These are phyloP conservation scores for Agrotis puta DNA, from an alignment of 2,888 invertebrate species.

Conservation along the genomic window DNA sequence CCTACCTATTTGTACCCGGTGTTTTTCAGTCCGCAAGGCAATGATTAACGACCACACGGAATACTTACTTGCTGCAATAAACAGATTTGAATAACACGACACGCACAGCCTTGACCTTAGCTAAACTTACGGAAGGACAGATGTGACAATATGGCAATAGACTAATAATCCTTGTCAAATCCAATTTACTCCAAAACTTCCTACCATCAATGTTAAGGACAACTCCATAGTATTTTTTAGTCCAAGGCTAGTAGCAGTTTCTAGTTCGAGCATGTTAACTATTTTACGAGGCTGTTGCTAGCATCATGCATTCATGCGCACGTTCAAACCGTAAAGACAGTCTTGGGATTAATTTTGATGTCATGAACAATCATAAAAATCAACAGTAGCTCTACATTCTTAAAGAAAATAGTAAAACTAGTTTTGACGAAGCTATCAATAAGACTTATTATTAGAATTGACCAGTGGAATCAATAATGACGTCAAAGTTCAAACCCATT, in stretches of 20 bases:
- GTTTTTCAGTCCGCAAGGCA: slow-evolving; percentile 31
- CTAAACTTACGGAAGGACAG: slow-evolving; percentile 47
- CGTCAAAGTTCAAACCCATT: slow-evolving; percentile 32
- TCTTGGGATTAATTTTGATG: slow-evolving; percentile 6
- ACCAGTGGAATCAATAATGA: slow-evolving; percentile 18
- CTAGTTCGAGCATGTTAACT: slow-evolving; percentile 11
- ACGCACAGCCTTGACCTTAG: slow-evolving; percentile 54
- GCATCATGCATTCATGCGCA: slow-evolving; percentile 23
- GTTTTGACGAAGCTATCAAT: slow-evolving; percentile 14
- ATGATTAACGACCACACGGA: slow-evolving; percentile 46
- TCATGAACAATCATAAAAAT: slow-evolving; percentile 16
- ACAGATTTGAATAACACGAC: slow-evolving; percentile 44
- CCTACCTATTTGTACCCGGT: slow-evolving; percentile 20
- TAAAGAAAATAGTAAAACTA: slow-evolving; percentile 15
- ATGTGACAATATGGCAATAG: slow-evolving; percentile 33
- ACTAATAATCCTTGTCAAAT: slow-evolving; percentile 56
- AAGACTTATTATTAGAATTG: slow-evolving; percentile 5
- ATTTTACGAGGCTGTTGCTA: slow-evolving; percentile 9
- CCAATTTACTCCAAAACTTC: slow-evolving; percentile 51
- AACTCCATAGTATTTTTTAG: slow-evolving; percentile 29
- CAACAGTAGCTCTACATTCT: slow-evolving; percentile 23
- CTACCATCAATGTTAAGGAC: slow-evolving; percentile 27
- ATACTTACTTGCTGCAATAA: slow-evolving; percentile 33
- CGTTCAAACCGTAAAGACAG: slow-evolving; percentile 18
- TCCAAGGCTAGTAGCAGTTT: slow-evolving; percentile 23